Evolutionary conservation across 2,113 vertebrate genomes (phyloP).

Genomic region (Otus sunia): DNA sequence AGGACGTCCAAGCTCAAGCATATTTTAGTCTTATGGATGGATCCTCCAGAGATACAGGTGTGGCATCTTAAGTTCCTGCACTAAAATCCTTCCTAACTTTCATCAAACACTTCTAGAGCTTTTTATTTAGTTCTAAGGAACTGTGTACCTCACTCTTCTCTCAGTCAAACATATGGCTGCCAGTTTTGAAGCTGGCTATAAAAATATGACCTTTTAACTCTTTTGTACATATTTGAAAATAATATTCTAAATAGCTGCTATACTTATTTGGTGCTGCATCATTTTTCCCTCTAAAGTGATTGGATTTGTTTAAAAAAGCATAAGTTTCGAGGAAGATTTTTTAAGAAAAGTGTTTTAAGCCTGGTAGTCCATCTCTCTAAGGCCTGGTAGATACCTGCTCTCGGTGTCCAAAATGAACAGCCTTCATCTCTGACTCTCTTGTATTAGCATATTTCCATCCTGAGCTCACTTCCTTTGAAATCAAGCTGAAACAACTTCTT

Average conservation of each 20-base stretch:
- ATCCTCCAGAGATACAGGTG: not conserved
- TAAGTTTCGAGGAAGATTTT: not conserved
- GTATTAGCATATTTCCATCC: not conserved
- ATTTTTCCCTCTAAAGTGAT: not conserved
- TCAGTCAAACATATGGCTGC: not conserved
- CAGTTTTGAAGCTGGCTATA: not conserved
- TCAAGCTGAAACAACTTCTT: not conserved
- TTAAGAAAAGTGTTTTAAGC: not conserved
- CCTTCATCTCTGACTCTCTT: not conserved
- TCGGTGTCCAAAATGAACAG: not conserved
- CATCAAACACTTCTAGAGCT: not conserved
- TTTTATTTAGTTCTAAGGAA: not conserved
- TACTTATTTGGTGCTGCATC: not conserved
- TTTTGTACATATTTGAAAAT: not conserved
- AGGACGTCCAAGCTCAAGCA: not conserved
- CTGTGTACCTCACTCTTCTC: not conserved
- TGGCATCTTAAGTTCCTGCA: not conserved
- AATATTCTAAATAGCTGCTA: not conserved
- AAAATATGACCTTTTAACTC: not conserved
- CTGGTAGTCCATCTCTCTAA: not conserved
- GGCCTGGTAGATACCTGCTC: not conserved
- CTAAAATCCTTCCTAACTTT: not conserved
- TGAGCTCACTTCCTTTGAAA: not conserved
- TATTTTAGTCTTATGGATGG: not conserved
- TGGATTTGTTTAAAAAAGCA: not conserved